Percentiles rank a stretch among this genome's conserved stretches.
These are phyloP conservation scores for Ichneumoninae sp. DNA, from an alignment of 2,888 invertebrate genomes.

Conservation along the genomic window DNA sequence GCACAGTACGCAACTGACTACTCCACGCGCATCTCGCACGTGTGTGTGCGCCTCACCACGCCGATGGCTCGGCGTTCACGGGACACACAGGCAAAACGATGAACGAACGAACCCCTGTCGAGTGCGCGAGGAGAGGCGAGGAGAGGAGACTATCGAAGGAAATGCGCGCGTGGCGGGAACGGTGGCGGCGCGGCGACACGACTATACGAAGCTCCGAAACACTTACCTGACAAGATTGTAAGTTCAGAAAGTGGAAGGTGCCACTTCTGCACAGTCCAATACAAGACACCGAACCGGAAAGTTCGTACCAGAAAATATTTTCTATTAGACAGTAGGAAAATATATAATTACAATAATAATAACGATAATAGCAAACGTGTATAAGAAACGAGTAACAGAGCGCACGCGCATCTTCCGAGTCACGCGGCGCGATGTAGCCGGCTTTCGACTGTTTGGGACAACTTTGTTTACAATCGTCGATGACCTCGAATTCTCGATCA, in stretches of 20 bases:
- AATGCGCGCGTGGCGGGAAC: conserved; percentile 63
- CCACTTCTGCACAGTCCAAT: conserved; percentile 83
- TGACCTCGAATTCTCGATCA: not conserved
- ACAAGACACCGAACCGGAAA: conserved; percentile 84
- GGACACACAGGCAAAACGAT: conserved; percentile 84
- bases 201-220: conserved; percentile 79
- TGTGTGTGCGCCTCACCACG: conserved; percentile 24
- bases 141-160: conserved; percentile 46
- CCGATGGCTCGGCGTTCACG: conserved; percentile 40
- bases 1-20: conserved; percentile 72
- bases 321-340: not conserved
- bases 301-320: conserved; percentile 76
- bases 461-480: not conserved
- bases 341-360: not conserved
- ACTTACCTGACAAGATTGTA: conserved; percentile 84
- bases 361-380: not conserved
- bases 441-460: not conserved
- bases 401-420: not conserved
- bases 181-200: conserved; percentile 65
- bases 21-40: conserved; percentile 64
- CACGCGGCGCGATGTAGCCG: not conserved
- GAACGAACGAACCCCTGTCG: conserved; percentile 50
- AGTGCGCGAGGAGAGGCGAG: conserved; percentile 58
- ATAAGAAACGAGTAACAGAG: not conserved
- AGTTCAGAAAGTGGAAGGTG: conserved; percentile 84